Evolutionary conservation across 2,888 invertebrate genomes (phyloP), one percentile per base, ranked within the genome.

Genomic region (Stenolophus ochropezus): DNA sequence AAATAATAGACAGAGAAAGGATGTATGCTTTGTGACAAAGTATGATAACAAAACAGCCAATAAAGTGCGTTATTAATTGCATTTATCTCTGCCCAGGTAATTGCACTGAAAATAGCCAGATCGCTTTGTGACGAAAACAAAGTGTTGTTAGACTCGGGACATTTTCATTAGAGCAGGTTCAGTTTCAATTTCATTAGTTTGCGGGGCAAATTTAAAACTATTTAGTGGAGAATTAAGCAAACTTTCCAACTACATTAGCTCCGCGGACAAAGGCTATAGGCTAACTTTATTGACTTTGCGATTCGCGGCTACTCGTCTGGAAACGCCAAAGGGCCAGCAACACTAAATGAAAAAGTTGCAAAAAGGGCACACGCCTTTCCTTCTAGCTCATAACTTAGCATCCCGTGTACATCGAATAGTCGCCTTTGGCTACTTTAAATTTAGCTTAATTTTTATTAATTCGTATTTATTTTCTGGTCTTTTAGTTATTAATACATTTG

Each of bases 221-320:
- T 51, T 51, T 51, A 51, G 51, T 18, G 51, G 51, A 5, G 14
- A 51, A 51, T 51, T 51, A 51, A 51, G 16, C 18, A 51, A 51
- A 51, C 51, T 51, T 51, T 51, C 18, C 51, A 51, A 51, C 51
- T 51, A 51, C 51, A 51, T 51, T 51, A 51, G 51, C 18, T 8
- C 14, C 18, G 18, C 18, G 51, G 14, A 51, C 51, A 51, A 51
- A 51, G 51, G 51, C 16, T 51, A 51, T 51, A 14, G 18, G 51
- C 51, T 51, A 51, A 51, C 51, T 14, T 51, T 51, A 51, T 51
- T 51, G 51, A 51, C 14, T 51, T 51, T 51, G 11, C 33, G 33
- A 42, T 42, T 42, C 33, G 11, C 33, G 33, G 33, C 8, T 11
- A 8, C 33, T 42, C 33, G 33, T 42, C 11, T 42, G 33, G 33